Base-by-base conservation (phyloP, 2,797 vertebrate species). In the Centroberyx gerrardi region DNA sequence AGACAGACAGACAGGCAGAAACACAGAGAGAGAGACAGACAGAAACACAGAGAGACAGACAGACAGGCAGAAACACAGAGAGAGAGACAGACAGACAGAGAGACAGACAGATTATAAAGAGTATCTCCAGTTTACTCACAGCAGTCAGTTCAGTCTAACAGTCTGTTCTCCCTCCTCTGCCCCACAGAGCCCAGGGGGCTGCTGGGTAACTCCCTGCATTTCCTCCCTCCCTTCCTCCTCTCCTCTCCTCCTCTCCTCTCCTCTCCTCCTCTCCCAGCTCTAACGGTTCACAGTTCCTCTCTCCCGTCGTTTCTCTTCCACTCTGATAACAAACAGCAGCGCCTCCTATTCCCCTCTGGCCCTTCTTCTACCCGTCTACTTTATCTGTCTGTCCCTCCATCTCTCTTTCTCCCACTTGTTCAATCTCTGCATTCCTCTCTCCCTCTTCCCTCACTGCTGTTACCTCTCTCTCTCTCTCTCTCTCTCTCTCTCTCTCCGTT, bases 71-170 rank as follows among this genome's bases (percentile, higher is more conserved):
- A 40, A 7, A 60, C 33, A 58, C 29, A 58, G 28, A 14, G 28
- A 58, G 28, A 58, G 3, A 56, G 10, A 56, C 27, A 56, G 27
- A 60, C n/a, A 60, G 17, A 52, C 4, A 44, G 42, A 44, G 2
- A 44, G 42, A 14, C 10, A 44, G 42, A 44, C 10, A 44, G 10
- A 12, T 2, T 8, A 10, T 12, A 44, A 9, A 44, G 42, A 10
- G 42, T 7, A 36, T 33, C 33, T 36, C 46, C 14, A 48, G 44
- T 52, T 18, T 71, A 72, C 76, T 72, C 40, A 78, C 70, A 59
- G 29, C 29, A 44, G 15, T 56, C 59, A 49, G 22, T 5, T 36
- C 46, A 65, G 62, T 7, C 22, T 65, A 14, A n/a, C 42, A 44
- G 33, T 6, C 33, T 36, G 33, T 36, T 36, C 33, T 36, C 33